Base-by-base conservation (phyloP, 1,140 invertebrate species). In the Grapholita molesta region DNA sequence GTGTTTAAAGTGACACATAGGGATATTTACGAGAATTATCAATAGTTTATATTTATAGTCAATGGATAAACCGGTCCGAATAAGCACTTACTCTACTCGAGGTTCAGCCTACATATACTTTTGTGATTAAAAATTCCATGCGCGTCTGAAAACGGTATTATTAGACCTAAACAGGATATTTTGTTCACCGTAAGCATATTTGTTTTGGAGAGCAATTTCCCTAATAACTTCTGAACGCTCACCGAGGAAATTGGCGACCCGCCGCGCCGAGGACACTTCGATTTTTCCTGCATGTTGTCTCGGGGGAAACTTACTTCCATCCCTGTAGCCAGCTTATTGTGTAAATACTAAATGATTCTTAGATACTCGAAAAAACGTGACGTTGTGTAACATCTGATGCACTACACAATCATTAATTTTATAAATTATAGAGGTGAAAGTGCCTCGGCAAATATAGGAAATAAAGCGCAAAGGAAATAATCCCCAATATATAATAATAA, bases 1-100 rank as follows among this genome's bases (percentile, higher is more conserved):
- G 72, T 74, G 74, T 74, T 77, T 77, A 80, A 72, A 74, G 72
- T 74, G 74, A 74, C 74, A 78, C 76, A 76, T 78, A 75, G 75
- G 71, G 68, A 72, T 33, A 38, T 30, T 74, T 66, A 69, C 38
- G 52, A 64, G 69, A 70, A 74, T 75, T 70, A 66, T 64, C 48
- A 57, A 70, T 24, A 67, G 70, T 66, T n/a, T n/a, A n/a, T n/a
- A n/a, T n/a, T n/a, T n/a, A n/a, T n/a, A n/a, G n/a, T n/a, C n/a
- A n/a, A n/a, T 24, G 28, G 61, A 65, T 18, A 66, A 52, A 12
- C 64, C 15, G 38, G 48, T 33, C 32, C 69, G 25, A 67, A 24
- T 71, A 23, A 65, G 64, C 38, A 23, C 66, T 69, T 38, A 38
- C 18, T 24, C 33, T 48, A 53, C 53, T 23, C 52, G 28, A 52